Evolutionary conservation across 2,797 vertebrate species (phyloP).

Genomic region (Spinus pinus): DNA sequence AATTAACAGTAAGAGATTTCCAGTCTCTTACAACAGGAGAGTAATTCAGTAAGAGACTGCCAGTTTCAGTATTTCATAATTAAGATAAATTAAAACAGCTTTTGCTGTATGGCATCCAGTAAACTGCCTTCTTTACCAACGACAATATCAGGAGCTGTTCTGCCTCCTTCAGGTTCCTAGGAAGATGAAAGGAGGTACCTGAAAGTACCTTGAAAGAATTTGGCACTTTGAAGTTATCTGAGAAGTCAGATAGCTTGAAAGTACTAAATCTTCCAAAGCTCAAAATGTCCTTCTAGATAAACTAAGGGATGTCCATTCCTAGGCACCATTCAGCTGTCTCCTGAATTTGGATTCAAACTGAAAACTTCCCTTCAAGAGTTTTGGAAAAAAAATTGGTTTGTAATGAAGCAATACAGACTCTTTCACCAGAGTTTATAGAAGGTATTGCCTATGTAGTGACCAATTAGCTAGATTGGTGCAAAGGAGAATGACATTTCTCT

Average conservation of each 20-base stretch:
- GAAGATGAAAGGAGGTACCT: not conserved
- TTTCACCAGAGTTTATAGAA: not conserved
- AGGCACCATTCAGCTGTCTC: not conserved
- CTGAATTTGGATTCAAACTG: not conserved
- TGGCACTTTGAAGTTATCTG: not conserved
- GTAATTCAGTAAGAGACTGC: not conserved
- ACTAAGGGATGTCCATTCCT: not conserved
- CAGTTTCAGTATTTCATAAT: not conserved
- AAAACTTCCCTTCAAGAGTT: not conserved
- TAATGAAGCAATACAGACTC: not conserved
- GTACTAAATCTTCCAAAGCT: not conserved
- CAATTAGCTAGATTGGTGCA: not conserved
- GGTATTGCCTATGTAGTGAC: rapidly evolving
- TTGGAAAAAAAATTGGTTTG: not conserved
- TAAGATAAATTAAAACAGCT: not conserved
- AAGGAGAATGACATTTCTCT: not conserved
- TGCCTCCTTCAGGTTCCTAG: not conserved
- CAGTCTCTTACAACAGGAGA: not conserved
- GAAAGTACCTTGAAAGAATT: not conserved
- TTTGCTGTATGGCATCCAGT: not conserved
- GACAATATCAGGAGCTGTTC: not conserved
- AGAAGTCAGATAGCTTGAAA: not conserved
- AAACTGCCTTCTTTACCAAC: not conserved
- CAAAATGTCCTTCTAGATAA: not conserved
- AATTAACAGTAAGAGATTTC: not conserved